A percentile compares a stretch with the other conserved stretches of the same genome.
Conservation (phyloP, 2,888 invertebrate genomes). For the Callyntrura sp. region DNA sequence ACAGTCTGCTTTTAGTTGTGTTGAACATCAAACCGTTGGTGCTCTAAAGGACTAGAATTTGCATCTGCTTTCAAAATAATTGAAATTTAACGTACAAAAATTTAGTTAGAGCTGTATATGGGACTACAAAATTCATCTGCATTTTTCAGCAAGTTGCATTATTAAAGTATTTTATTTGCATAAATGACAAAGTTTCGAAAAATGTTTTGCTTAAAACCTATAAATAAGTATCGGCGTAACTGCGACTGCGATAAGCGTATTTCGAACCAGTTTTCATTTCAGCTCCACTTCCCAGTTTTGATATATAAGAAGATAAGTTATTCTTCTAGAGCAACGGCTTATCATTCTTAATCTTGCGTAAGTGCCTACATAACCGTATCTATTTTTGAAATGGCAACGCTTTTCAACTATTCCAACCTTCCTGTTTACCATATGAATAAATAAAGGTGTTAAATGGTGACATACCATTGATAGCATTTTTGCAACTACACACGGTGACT, state of each 20-base stretch:
- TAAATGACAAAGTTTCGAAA: not conserved
- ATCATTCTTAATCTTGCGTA: no score
- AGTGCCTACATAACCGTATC: no score
- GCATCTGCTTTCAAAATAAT: slow-evolving; percentile 1
- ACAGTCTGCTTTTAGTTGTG: not conserved
- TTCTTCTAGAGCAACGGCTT: not conserved
- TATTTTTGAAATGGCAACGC: no score
- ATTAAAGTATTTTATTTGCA: not conserved
- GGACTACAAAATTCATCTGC: not conserved
- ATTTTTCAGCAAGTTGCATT: not conserved
- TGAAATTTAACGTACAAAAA: not conserved
- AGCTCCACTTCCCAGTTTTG: not conserved
- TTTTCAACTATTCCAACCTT: no score
- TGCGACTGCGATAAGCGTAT: slow-evolving; percentile 67
- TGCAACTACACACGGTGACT: no score
- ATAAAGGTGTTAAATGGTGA: no score
- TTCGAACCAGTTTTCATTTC: slow-evolving; percentile 37
- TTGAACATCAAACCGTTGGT: slow-evolving; percentile 10
- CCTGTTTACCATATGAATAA: no score
- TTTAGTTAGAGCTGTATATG: not conserved
- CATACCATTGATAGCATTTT: no score
- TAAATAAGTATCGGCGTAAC: slow-evolving; percentile 16
- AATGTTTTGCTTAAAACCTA: slow-evolving; percentile 5
- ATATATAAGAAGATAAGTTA: not conserved
- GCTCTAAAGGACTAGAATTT: slow-evolving; percentile 43